A percentile compares a stretch with the other conserved stretches of the same genome.
Conservation (phyloP, 2,113 vertebrate genomes). For the Piaya cayana region DNA sequence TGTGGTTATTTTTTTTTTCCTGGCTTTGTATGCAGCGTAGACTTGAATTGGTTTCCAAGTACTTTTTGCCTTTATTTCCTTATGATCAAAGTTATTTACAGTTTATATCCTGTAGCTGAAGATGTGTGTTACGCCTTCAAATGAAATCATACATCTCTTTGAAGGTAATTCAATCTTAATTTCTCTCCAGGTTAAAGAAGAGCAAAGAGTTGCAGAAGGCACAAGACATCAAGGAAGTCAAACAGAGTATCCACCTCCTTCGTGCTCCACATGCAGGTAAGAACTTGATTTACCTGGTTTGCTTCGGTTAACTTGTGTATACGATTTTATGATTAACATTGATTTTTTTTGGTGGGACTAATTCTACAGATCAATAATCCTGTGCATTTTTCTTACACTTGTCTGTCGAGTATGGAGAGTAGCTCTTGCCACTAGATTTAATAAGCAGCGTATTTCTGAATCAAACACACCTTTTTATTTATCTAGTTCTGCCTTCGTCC, state of each 20-base stretch:
- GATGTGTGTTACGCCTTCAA: background rate
- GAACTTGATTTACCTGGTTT: background rate
- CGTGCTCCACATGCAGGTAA: slow-evolving; percentile 91
- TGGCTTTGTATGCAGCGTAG: background rate
- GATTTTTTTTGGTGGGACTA: background rate
- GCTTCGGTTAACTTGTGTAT: background rate
- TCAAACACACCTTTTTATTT: background rate
- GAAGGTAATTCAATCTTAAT: background rate
- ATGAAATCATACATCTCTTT: background rate
- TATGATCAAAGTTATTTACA: background rate
- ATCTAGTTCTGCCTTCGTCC: background rate
- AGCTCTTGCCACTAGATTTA: background rate
- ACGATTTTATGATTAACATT: background rate
- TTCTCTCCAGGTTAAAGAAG: slow-evolving; percentile 85
- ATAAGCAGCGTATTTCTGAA: background rate
- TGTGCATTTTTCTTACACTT: background rate
- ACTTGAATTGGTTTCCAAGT: background rate
- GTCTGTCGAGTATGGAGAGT: background rate
- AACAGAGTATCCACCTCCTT: slow-evolving; percentile 96
- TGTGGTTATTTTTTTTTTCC: background rate
- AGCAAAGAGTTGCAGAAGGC: slow-evolving; percentile 91
- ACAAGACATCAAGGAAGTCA: slow-evolving; percentile 92
- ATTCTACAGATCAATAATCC: background rate
- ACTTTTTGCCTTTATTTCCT: background rate
- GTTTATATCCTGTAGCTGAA: background rate